Evolutionary conservation across 2,113 vertebrate genomes (phyloP).

Genomic region (Forbesichthys agassizii): DNA sequence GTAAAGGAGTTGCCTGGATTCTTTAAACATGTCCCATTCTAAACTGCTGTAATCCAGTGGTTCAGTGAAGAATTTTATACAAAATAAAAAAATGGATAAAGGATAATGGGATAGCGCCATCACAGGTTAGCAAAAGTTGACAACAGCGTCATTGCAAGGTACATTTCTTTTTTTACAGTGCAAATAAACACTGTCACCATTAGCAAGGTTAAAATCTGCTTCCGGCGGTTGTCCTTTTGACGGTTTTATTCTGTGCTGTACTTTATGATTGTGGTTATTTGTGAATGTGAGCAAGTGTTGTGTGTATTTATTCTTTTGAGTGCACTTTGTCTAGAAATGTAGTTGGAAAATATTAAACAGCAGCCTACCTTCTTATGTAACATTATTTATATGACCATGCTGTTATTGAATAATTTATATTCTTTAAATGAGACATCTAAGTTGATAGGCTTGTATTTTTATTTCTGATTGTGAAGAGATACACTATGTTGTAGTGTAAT

Average conservation of each 20-base stretch:
- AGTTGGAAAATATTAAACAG: constrained; percentile 39
- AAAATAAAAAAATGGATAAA: constrained; percentile 7
- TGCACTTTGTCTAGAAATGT: constrained; percentile 66
- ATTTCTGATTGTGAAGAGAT: not conserved
- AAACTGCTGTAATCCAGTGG: constrained; percentile 54
- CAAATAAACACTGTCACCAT: constrained; percentile 8
- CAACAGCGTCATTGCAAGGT: constrained; percentile 45
- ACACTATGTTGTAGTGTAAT: not conserved
- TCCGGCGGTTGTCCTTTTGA: constrained; percentile 10
- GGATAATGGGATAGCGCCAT: constrained; percentile 40
- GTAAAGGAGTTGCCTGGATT: constrained; percentile 33
- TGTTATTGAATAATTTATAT: not conserved
- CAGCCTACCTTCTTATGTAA: constrained; percentile 7
- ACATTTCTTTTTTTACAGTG: constrained; percentile 11
- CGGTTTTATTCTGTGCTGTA: constrained; percentile 12
- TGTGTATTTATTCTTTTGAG: constrained; percentile 49
- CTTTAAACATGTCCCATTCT: constrained; percentile 51
- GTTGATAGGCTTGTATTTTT: not conserved
- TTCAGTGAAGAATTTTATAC: constrained; percentile 45
- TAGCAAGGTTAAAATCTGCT: too few species aligned
- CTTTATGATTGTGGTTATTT: constrained; percentile 23
- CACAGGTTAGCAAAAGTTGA: constrained; percentile 56
- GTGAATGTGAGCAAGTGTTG: constrained; percentile 44
- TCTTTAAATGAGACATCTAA: too few species aligned
- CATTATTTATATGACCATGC: constrained; percentile 20